Evolutionary conservation across 1,140 invertebrate species (phyloP), one percentile per base, ranked within the genome.

Genomic region (Pseudobourletiella spinata): DNA sequence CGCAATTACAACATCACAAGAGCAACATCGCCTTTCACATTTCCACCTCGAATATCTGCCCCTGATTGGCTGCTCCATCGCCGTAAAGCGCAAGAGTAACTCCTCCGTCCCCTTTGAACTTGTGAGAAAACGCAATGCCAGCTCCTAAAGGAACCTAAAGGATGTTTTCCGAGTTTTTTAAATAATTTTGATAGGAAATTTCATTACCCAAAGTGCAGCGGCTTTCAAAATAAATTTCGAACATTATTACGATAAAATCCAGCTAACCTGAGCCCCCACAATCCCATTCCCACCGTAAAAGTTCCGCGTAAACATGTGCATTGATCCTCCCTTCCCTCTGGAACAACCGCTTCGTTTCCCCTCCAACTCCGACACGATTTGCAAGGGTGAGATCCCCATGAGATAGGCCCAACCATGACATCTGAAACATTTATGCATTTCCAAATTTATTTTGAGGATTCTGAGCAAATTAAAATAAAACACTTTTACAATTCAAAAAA

Each of bases 231-330:
- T n/a, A n/a, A n/a, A n/a, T n/a, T n/a, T n/a, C n/a, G n/a, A n/a
- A n/a, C n/a, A n/a, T n/a, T n/a, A n/a, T n/a, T n/a, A n/a, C n/a
- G n/a, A n/a, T n/a, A n/a, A n/a, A n/a, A n/a, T n/a, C n/a, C n/a
- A 22, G 63, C 71, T 64, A 72, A 94, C 90, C 80, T 99, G 96
- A 52, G 95, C 95, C 51, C 96, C 96, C 25, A 99, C 96, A 74
- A 99, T 99, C 42, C 96, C 96, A 76, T 98, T 98, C 55, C 96
- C 96, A 67, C 96, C 96, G 74, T 86, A 98, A 76, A 99, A 98
- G 74, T 95, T 93, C 43, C 82, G 80, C 1, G 81, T 76, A 72
- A 92, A 95, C 83, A 93, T 86, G 73, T 94, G 91, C 90, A 95
- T 94, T 26, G 89, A 92, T 51, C 91, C 90, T 58, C 95, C 96